Evolutionary conservation across 2,888 invertebrate species (phyloP).

Genomic region (Plebejus anna): DNA sequence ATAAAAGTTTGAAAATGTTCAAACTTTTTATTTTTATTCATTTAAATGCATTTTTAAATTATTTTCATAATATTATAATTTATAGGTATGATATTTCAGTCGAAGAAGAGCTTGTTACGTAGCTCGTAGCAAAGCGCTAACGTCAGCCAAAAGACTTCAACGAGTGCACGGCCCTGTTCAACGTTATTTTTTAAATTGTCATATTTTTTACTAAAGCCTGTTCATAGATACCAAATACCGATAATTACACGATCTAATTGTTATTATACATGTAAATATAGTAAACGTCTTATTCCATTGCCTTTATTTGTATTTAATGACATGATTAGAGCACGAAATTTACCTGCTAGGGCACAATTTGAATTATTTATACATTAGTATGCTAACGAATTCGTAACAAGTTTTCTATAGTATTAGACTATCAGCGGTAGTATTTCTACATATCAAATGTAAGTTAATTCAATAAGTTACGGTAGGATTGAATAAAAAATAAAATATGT

Average conservation of each 20-base stretch:
- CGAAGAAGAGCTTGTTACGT: too few relatives aligned
- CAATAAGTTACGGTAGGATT: too few relatives aligned
- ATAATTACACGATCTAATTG: not conserved
- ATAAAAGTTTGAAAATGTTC: too few relatives aligned
- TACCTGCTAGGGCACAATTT: not conserved
- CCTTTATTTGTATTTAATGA: conserved; percentile 10
- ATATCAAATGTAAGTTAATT: not conserved
- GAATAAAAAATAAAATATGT: too few relatives aligned
- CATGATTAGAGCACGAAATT: conserved; percentile 8
- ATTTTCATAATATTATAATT: not conserved
- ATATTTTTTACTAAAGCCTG: not conserved
- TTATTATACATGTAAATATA: conserved; percentile 11
- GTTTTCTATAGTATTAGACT: not conserved
- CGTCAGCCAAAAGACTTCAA: conserved; percentile 18
- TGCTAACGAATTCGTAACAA: not conserved
- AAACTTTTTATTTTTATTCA: too few relatives aligned
- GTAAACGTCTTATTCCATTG: conserved; percentile 9
- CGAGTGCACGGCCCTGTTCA: not conserved
- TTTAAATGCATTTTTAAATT: too few relatives aligned
- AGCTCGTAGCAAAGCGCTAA: not conserved
- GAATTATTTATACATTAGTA: conserved; percentile 20
- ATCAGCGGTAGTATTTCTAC: not conserved
- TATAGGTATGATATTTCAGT: too few relatives aligned
- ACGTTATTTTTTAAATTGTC: not conserved
- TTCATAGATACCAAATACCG: not conserved